Percentiles rank a stretch among this genome's conserved stretches.
phyloP scores from a whole-genome alignment of 2,888 invertebrate species.

The Melinopterus prodromus region DNA sequence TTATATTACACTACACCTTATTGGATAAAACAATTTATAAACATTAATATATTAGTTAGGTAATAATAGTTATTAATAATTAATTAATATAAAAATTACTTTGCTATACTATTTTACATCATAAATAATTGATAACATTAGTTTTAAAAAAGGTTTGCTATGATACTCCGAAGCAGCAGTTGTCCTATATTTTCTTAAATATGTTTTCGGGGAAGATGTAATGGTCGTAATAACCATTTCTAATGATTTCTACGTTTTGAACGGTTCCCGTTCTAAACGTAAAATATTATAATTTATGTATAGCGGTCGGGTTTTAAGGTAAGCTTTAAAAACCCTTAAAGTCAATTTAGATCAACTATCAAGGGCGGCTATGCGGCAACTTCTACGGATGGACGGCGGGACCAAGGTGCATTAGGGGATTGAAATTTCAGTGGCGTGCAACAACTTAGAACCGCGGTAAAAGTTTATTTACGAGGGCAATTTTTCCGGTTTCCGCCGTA shows the following conservation, averaged over 20 bases:
- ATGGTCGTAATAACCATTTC: not conserved
- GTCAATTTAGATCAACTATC: not conserved
- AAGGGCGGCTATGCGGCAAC: not conserved
- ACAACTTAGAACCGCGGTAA: not conserved
- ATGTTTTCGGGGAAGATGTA: no score
- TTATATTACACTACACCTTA: no score
- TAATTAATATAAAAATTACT: no score
- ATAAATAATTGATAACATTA: no score
- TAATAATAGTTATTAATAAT: no score
- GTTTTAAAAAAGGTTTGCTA: no score
- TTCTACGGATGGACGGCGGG: not conserved
- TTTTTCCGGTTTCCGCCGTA: not conserved
- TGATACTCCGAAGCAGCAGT: no score
- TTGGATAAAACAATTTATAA: no score
- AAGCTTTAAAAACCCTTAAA: not conserved
- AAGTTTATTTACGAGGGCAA: not conserved
- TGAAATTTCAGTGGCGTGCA: not conserved
- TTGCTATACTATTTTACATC: no score
- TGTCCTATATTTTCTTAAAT: no score
- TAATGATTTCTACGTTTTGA: not conserved
- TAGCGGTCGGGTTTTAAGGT: not conserved
- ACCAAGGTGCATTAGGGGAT: not conserved
- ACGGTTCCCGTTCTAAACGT: not conserved
- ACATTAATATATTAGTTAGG: no score
- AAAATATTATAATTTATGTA: not conserved